Evolutionary conservation across 2,797 vertebrate species (phyloP), one percentile per base, ranked within the genome.

Genomic region (Vireo griseus): DNA sequence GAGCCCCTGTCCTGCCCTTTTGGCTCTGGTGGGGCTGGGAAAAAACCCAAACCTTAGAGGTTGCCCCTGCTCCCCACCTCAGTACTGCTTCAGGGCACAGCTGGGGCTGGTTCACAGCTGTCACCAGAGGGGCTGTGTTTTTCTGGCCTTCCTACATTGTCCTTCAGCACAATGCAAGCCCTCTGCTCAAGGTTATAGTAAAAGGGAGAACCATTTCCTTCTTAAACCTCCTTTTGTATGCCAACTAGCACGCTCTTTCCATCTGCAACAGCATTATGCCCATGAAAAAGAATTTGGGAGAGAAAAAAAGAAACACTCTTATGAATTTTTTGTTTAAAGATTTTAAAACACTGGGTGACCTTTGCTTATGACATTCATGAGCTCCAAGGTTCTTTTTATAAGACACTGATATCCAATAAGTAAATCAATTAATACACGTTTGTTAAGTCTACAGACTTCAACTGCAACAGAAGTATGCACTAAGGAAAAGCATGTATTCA

Each of bases 401-500:
- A 74, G 68, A 74, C 54, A 66, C 33, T 71, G 67, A 85, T 87
- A 94, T n/a, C 79, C 73, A 93, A 13, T 58, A 91, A 92, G 54
- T 80, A 94, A 94, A 86, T 74, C 26, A 80, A 62, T 65, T 90
- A 57, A 75, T 26, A 50, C 65, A 37, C 10, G 47, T 75, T 91
- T 86, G 51, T 78, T 62, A 81, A 91, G 82, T 13, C 76, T 86
- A 31, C 14, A 39, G 79, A 85, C 73, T 86, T 82, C 55, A 92
- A 91, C 68, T 44, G 44, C 58, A 72, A 21, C 63, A 93, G 62
- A 96, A 86, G 62, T 63, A 54, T 8, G 47, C 79, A 21, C 58
- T 77, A 62, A 72, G 76, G 76, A 78, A 96, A 95, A 91, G 59
- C 63, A 87, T 75, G 90, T 48, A 94, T 61, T 68, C 89, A 81